phyloP scores from a whole-genome alignment of 2,888 invertebrate genomes.

The Zygogramma bicolorata region DNA sequence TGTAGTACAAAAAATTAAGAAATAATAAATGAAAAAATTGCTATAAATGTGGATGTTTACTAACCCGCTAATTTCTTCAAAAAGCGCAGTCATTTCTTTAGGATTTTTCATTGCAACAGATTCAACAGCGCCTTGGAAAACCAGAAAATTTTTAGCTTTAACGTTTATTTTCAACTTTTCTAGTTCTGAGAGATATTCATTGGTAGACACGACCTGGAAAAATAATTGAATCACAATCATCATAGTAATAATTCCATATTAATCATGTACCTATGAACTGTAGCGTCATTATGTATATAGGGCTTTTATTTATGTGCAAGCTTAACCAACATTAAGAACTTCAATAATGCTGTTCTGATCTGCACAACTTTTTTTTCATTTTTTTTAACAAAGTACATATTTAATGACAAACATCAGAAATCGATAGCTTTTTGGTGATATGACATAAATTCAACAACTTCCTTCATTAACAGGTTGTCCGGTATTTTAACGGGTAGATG shows the following conservation, averaged over 20 bases:
- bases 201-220: constrained; percentile 82
- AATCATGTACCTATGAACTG: constrained; percentile 33
- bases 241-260: no score
- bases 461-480: no score
- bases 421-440: no score
- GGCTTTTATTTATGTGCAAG: constrained; percentile 57
- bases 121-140: constrained; percentile 99
- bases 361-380: constrained; percentile 45
- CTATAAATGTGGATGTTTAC: background rate
- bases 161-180: constrained; percentile 97
- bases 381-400: no score
- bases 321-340: constrained; percentile 58
- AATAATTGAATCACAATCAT: background rate
- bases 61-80: constrained; percentile 98
- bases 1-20: background rate
- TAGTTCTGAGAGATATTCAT: constrained; percentile 86
- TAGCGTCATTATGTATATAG: constrained; percentile 46
- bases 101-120: constrained; percentile 99
- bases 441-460: no score
- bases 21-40: background rate
- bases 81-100: constrained; percentile 95
- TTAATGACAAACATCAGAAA: no score
- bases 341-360: constrained; percentile 54
- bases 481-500: no score
- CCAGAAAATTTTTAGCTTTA: constrained; percentile 98